A percentile compares a stretch with the other conserved stretches of the same genome.
Conservation (phyloP, 2,797 vertebrate genomes). For the Tympanoctomys barrerae region DNA sequence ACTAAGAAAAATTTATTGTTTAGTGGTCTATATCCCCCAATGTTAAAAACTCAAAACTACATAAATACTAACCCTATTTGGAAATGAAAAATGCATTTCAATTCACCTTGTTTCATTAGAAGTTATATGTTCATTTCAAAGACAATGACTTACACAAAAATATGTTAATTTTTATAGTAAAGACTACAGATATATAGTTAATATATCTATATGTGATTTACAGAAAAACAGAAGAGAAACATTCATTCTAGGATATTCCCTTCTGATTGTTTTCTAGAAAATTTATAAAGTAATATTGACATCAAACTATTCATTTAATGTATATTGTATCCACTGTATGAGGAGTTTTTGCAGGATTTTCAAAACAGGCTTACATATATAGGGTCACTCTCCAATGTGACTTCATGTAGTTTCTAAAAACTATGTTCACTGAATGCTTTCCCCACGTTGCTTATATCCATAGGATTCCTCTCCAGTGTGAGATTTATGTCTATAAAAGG, state of each 20-base stretch:
- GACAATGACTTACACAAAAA: not conserved
- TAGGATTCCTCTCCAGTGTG: not conserved
- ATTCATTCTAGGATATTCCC: not conserved
- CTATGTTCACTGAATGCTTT: not conserved
- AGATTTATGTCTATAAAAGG: not conserved
- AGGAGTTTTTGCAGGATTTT: not conserved
- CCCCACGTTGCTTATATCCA: not conserved
- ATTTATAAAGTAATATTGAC: not conserved
- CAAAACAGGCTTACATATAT: not conserved
- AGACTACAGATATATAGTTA: not conserved
- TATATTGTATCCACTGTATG: not conserved
- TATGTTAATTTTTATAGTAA: not conserved
- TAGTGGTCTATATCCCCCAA: too few relatives aligned
- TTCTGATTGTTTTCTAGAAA: not conserved
- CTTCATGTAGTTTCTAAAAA: not conserved
- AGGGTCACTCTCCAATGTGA: not conserved
- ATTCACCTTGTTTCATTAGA: not conserved
- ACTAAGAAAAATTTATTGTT: too few relatives aligned
- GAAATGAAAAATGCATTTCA: not conserved
- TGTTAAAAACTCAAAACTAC: not conserved
- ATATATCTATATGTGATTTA: not conserved
- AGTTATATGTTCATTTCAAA: not conserved
- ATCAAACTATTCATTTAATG: not conserved
- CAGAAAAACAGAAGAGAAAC: not conserved
- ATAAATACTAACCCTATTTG: not conserved